Evolutionary conservation across 1,140 invertebrate genomes (phyloP).

Genomic region (Armadillidium nasatum): DNA sequence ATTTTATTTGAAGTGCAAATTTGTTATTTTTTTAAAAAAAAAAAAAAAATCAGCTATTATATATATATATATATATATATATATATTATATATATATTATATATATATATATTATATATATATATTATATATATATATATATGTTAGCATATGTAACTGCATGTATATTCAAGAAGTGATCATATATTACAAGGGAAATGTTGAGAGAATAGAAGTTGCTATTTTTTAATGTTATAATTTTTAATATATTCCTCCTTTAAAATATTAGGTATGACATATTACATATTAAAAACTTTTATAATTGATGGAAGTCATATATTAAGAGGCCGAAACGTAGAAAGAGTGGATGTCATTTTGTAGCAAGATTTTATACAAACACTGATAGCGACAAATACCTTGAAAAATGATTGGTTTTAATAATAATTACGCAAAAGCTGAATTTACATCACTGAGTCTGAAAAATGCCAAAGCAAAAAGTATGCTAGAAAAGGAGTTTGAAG

Average conservation of each 20-base stretch:
- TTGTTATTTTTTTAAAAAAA: no score
- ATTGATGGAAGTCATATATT: neutral
- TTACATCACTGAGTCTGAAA: neutral
- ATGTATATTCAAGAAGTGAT: neutral
- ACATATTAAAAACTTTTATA: neutral
- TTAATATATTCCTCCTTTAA: neutral
- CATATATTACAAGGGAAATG: neutral
- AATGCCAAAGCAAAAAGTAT: slow-evolving; percentile 1
- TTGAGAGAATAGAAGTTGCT: neutral
- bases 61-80: neutral
- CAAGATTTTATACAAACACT: neutral
- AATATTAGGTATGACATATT: neutral
- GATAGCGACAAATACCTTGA: slow-evolving; percentile 3
- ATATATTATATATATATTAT: neutral
- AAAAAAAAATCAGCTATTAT: neutral
- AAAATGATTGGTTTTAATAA: neutral
- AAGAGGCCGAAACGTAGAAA: neutral
- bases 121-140: neutral
- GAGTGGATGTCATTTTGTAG: neutral
- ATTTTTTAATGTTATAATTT: neutral
- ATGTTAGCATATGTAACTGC: neutral
- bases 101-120: neutral
- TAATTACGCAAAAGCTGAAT: slow-evolving; percentile 1
- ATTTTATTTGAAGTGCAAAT: neutral
- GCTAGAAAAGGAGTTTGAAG: no score